Percentiles rank a stretch among this genome's conserved stretches.
phyloP scores from a whole-genome alignment of 2,797 vertebrate species.

The Paedocypris micromegethes region DNA sequence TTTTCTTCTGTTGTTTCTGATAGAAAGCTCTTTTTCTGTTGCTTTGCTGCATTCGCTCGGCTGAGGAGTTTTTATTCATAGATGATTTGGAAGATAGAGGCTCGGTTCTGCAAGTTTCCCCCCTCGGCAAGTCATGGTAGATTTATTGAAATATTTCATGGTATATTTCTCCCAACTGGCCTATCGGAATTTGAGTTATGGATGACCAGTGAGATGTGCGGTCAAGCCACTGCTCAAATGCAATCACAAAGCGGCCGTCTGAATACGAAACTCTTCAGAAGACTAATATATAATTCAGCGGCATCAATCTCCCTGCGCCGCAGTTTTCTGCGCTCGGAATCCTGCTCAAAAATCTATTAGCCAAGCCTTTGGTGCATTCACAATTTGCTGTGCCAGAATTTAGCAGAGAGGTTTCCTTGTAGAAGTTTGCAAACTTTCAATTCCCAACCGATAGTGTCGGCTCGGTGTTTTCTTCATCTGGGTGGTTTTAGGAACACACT shows the following conservation, averaged over 20 bases:
- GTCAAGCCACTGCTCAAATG: constrained; percentile 53
- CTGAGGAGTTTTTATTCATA: constrained; percentile 43
- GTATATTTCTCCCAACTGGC: constrained; percentile 35
- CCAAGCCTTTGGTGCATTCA: constrained; percentile 68
- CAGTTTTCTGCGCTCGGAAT: constrained; percentile 38
- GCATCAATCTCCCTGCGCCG: constrained; percentile 46
- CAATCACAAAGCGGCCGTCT: constrained; percentile 51
- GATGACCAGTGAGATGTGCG: constrained; percentile 60
- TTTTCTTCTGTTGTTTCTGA: background rate
- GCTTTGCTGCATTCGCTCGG: constrained; percentile 29
- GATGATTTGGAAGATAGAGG: constrained; percentile 35
- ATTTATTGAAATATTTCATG: constrained; percentile 48
- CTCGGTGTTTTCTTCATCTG: constrained; percentile 2
- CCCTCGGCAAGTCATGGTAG: constrained; percentile 31
- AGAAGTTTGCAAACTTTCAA: constrained; percentile 50
- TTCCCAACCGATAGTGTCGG: constrained; percentile 1
- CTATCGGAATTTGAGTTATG: constrained; percentile 51
- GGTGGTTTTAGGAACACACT: constrained; percentile 19
- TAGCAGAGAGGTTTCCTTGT: constrained; percentile 61
- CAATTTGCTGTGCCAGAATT: constrained; percentile 62
- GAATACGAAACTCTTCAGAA: constrained; percentile 61
- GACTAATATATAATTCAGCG: constrained; percentile 52
- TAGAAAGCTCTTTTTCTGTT: constrained; percentile 19
- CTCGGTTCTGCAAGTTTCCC: constrained; percentile 21
- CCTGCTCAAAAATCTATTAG: constrained; percentile 49